Evolutionary conservation across 2,113 vertebrate species (phyloP).

Genomic region (Ophiodon elongatus): DNA sequence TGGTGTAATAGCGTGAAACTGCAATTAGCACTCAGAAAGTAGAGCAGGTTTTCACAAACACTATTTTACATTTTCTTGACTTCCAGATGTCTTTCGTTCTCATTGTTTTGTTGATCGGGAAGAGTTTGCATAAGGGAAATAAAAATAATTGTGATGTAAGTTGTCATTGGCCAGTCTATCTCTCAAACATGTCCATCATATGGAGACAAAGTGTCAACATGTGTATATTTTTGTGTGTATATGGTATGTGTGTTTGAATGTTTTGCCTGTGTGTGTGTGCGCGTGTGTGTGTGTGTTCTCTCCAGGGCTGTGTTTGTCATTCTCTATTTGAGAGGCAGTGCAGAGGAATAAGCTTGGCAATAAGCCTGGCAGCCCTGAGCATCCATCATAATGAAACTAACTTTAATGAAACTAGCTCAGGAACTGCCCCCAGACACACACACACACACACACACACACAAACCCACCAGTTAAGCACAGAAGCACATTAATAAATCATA

Average conservation of each 20-base stretch:
- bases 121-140: background rate
- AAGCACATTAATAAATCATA: slow-evolving; percentile 38
- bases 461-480: slow-evolving; percentile 23
- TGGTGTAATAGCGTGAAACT: background rate
- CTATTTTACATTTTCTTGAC: background rate
- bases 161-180: background rate
- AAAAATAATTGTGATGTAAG: slow-evolving; percentile 12
- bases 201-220: background rate
- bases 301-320: slow-evolving; percentile 62
- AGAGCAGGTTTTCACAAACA: background rate
- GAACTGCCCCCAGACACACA: slow-evolving; percentile 43
- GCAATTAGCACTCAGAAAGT: background rate
- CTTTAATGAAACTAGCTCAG: slow-evolving; percentile 74
- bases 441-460: background rate
- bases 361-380: slow-evolving; percentile 61
- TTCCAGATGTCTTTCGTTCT: background rate
- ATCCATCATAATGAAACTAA: slow-evolving; percentile 77
- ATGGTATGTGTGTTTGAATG: background rate
- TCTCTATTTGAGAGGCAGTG: slow-evolving; percentile 54
- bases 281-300: slow-evolving; percentile 7
- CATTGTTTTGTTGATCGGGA: background rate
- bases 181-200: slow-evolving; percentile 10
- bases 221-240: background rate
- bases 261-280: background rate
- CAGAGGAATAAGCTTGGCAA: slow-evolving; percentile 56